These are phyloP conservation scores for Acholoe squamosa DNA, from an alignment of 2,888 invertebrate species.

Conservation along the genomic window DNA sequence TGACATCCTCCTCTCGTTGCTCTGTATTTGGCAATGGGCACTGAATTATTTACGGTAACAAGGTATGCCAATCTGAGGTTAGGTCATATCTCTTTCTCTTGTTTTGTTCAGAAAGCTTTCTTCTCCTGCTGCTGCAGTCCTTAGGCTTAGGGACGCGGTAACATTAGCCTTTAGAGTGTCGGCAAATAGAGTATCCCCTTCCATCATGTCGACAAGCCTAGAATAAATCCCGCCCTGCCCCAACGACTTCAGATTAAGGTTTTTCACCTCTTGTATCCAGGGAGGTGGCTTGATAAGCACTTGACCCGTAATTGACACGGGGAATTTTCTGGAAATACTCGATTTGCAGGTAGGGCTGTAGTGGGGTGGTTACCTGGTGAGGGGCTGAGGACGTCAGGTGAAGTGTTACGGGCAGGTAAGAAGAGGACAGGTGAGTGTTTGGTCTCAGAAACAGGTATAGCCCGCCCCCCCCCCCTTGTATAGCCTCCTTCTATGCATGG, in stretches of 20 bases:
- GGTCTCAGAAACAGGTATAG: neutral
- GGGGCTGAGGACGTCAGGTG: constrained; percentile 12
- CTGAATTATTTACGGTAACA: neutral
- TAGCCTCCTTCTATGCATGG: neutral
- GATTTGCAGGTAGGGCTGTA: neutral
- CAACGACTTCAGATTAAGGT: constrained; percentile 33
- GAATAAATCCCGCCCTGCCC: constrained; percentile 9
- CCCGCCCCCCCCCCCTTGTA: neutral
- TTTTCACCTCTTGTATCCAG: constrained; percentile 14
- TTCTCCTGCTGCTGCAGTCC: neutral
- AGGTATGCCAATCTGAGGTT: neutral
- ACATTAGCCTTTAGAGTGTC: neutral
- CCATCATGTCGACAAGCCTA: neutral
- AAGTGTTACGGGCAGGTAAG: constrained; percentile 4
- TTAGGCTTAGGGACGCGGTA: neutral
- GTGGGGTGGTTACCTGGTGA: neutral
- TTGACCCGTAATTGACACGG: constrained; percentile 38
- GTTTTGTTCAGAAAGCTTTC: neutral
- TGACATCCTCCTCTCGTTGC: neutral
- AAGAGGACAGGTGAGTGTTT: constrained; percentile 10
- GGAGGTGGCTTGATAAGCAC: neutral
- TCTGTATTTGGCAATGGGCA: neutral
- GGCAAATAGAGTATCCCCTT: constrained; percentile 12
- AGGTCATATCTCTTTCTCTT: neutral
- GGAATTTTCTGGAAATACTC: constrained; percentile 41